Evolutionary conservation across 1,140 invertebrate species (phyloP), one percentile per base, ranked within the genome.

Genomic region (Trichomalopsis sarcophagae): DNA sequence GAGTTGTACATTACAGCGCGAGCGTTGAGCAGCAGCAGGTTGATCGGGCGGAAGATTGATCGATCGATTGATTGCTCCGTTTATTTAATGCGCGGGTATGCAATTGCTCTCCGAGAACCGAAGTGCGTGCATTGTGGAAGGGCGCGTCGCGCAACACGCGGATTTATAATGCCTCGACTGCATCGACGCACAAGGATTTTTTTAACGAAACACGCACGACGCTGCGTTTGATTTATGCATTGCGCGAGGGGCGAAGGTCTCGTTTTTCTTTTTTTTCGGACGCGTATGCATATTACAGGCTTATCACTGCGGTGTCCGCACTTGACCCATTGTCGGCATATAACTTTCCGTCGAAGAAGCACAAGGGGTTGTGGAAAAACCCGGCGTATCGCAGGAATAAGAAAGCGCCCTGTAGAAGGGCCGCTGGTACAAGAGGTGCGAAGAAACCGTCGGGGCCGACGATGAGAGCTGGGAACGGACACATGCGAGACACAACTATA

Each of bases 51-150:
- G 33, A 40, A 74, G 47, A 33, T 17, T 55, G 73, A 75, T 82
- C 36, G 71, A 82, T 76, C 73, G 71, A 55, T 75, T 11, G 30
- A 55, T 74, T 30, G 21, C 23, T 0, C 33, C 71, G 36, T 66
- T 82, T 62, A 66, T 76, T 82, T 74, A 82, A 75, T 36, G 47
- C 77, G 17, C 40, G 11, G 33, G 77, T 76, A 62, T n/a, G n/a
- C 44, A n/a, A 74, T 13, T 2, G 27, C 33, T 9, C 66, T 69
- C 74, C 21, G 44, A 44, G 21, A 27, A 1, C 1, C 40, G 21
- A 62, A 36, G 33, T 36, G 33, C 33, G 33, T 78, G 50, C 2
- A 55, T 17, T 55, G 17, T 55, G 47, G 2, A 50, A 17, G 47
- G 47, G 13, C 47, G 47, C n/a, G 10, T 76, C 50, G 44, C 36